Evolutionary conservation across 2,113 vertebrate species (phyloP).

Genomic region (Laticauda colubrina): DNA sequence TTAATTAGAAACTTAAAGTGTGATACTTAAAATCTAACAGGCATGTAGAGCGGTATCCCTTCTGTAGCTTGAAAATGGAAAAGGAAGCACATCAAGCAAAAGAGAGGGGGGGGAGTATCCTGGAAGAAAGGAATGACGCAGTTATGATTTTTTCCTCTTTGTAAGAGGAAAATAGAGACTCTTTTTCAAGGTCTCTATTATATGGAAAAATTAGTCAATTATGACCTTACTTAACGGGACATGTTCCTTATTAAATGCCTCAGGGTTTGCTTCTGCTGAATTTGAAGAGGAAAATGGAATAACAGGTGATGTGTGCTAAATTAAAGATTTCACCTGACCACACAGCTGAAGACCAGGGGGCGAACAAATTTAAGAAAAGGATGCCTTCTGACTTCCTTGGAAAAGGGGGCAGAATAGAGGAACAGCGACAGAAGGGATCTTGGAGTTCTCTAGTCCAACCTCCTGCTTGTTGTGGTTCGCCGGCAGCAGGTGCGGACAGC

Average conservation of each 20-base stretch:
- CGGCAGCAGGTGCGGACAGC: no score
- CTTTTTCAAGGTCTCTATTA: not conserved
- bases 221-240: not conserved
- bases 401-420: not conserved
- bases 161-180: no score
- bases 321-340: not conserved
- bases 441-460: not conserved
- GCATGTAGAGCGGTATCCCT: slow-evolving; percentile 50
- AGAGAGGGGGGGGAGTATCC: not conserved
- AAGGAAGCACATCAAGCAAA: slow-evolving; percentile 26
- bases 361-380: not conserved
- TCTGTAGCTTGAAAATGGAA: slow-evolving; percentile 39
- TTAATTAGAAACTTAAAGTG: slow-evolving; percentile 61
- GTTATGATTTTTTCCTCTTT: slow-evolving; percentile 21
- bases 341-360: not conserved
- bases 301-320: not conserved
- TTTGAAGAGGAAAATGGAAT: not conserved
- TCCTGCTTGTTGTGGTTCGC: not conserved
- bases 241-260: not conserved
- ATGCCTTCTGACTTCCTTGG: not conserved
- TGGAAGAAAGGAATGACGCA: slow-evolving; percentile 50
- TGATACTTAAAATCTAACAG: slow-evolving; percentile 55
- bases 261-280: not conserved
- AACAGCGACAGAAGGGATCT: not conserved
- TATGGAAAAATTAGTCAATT: not conserved